phyloP scores from a whole-genome alignment of 2,113 vertebrate genomes.

The Cyprinodon brontotheroides region DNA sequence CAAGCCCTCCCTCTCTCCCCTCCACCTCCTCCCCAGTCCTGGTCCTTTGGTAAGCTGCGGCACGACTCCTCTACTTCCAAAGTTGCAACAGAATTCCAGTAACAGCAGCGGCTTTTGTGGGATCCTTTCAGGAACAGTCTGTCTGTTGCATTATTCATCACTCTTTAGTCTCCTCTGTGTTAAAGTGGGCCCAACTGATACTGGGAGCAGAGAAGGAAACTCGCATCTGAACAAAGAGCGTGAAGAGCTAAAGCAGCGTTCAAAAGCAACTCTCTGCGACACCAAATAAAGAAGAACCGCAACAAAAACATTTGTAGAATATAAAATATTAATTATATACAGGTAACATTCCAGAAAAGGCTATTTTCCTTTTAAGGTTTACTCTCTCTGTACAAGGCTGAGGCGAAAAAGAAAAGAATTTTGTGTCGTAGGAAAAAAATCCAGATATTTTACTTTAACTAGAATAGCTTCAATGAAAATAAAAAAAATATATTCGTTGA shows the following conservation, averaged over 20 bases:
- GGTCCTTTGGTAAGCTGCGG: conserved; percentile 44
- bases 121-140: conserved; percentile 73
- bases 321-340: neutral
- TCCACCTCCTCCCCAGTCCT: neutral
- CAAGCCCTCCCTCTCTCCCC: conserved; percentile 43
- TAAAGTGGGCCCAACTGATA: conserved; percentile 61
- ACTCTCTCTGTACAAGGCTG: neutral
- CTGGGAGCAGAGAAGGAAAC: conserved; percentile 29
- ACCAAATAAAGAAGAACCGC: neutral
- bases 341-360: neutral
- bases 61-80: conserved; percentile 54
- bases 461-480: conserved; percentile 23
- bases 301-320: conserved; percentile 1
- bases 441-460: conserved; percentile 14
- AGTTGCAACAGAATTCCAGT: conserved; percentile 66
- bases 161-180: conserved; percentile 57
- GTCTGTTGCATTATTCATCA: conserved; percentile 77
- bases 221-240: conserved; percentile 35
- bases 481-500: too few relatives aligned
- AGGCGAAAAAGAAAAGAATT: neutral
- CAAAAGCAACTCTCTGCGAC: conserved; percentile 19
- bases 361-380: neutral
- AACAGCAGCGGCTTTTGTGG: conserved; percentile 63
- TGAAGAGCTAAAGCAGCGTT: conserved; percentile 40
- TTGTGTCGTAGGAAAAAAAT: conserved; percentile 24